phyloP scores from a whole-genome alignment of 2,113 vertebrate species.

The Menura novaehollandiae region DNA sequence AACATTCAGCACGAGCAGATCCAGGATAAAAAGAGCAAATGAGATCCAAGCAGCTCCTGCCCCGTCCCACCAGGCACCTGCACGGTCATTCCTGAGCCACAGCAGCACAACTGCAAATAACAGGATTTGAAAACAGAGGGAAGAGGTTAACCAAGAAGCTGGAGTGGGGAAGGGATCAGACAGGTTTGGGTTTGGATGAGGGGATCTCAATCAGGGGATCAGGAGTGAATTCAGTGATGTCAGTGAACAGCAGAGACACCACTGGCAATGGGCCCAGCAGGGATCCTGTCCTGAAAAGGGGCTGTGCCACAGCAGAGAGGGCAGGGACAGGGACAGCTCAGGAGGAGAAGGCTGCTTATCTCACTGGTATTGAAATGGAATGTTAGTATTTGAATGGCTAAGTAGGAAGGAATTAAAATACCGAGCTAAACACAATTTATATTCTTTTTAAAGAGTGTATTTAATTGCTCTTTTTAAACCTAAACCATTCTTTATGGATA shows the following conservation, averaged over 20 bases:
- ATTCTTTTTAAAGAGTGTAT: background rate
- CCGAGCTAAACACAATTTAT: background rate
- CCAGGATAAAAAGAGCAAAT: background rate
- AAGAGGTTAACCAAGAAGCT: background rate
- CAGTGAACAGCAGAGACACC: background rate
- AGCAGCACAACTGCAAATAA: background rate
- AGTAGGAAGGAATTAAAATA: background rate
- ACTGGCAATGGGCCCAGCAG: background rate
- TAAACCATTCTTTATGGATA: background rate
- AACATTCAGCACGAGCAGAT: background rate
- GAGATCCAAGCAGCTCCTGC: background rate
- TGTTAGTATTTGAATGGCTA: no score
- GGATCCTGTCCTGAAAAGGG: background rate
- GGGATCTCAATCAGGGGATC: background rate
- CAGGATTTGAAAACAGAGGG: background rate
- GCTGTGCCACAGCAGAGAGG: rapidly evolving
- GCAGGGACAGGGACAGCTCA: background rate
- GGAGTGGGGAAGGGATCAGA: background rate
- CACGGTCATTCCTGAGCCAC: rapidly evolving
- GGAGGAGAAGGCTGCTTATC: background rate
- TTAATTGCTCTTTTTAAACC: background rate
- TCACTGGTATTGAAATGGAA: background rate
- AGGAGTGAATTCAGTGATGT: background rate
- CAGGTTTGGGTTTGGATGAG: background rate
- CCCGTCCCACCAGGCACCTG: background rate